phyloP scores from a whole-genome alignment of 2,888 invertebrate genomes.

The Sinhomidia bicolor region DNA sequence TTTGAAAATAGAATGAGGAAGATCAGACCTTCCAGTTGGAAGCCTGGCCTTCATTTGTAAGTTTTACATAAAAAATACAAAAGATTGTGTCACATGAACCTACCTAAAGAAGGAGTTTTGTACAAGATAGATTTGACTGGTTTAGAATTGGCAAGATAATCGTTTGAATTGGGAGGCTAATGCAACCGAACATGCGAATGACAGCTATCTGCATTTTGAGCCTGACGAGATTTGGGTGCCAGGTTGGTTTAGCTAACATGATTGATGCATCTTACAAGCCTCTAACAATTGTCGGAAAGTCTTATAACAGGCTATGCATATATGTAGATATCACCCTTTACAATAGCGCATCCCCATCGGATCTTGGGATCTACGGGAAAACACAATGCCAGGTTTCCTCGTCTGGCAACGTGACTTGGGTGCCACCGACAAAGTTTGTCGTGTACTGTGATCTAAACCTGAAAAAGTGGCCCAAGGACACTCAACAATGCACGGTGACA shows the following conservation, averaged over 20 bases:
- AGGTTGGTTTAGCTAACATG: too few relatives aligned
- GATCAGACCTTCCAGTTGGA: slow-evolving; percentile 77
- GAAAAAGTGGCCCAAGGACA: slow-evolving; percentile 89
- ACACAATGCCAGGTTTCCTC: slow-evolving; percentile 83
- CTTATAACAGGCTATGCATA: too few relatives aligned
- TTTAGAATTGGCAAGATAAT: slow-evolving; percentile 75
- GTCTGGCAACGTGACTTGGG: slow-evolving; percentile 85
- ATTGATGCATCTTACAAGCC: too few relatives aligned
- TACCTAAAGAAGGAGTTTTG: not conserved
- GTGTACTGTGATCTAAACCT: slow-evolving; percentile 87
- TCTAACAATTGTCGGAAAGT: too few relatives aligned
- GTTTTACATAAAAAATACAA: slow-evolving; percentile 21
- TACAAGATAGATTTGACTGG: not conserved
- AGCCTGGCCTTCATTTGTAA: slow-evolving; percentile 78
- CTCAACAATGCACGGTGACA: slow-evolving; percentile 84
- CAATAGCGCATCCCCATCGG: slow-evolving; percentile 71
- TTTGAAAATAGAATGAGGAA: slow-evolving; percentile 74
- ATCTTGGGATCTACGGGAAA: slow-evolving; percentile 72
- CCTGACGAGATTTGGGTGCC: slow-evolving; percentile 78
- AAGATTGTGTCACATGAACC: too few relatives aligned
- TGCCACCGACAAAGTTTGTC: slow-evolving; percentile 87
- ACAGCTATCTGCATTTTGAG: slow-evolving; percentile 73
- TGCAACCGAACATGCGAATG: slow-evolving; percentile 41
- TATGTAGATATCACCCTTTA: slow-evolving; percentile 75
- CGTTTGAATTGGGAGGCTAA: slow-evolving; percentile 71